Evolutionary conservation across 2,888 invertebrate genomes (phyloP), one percentile per base, ranked within the genome.

Genomic region (Hyalella azteca): DNA sequence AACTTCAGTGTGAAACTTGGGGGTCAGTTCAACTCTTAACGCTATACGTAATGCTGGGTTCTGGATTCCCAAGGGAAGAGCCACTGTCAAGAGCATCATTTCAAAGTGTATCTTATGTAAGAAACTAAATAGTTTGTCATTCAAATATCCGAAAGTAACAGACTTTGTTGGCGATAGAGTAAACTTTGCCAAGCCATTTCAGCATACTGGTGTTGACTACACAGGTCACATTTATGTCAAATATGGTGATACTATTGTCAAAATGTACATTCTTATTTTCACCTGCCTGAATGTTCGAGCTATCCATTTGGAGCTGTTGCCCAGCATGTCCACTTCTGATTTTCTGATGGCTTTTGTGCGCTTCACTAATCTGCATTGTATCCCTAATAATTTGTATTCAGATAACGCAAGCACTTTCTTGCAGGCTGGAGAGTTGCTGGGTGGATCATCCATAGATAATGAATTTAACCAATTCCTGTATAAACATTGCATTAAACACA

Each of bases 51-150:
- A 26, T 36, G 26, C 39, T 1, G 79, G 79, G 7, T 75, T n/a
- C 29, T 79, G 79, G 79, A 48, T 79, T n/a, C 54, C 75, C 2
- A 36, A 29, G 29, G 75, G 49, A 22, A 45, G 79, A 15, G n/a
- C 40, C 1, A 41, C 36, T 15, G 54, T 79, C 3, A 79, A 79
- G 15, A 19, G 22, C 0, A 49, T 79, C 29, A 15, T 75, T 1
- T 75, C 39, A 7, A 48, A 40, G 3, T 79, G 79, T 32, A n/a
- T 75, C 11, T 7, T 75, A 26, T 79, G 79, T 40, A 75, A 49
- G 9, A 73, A 75, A 13, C n/a, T 79, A 11, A 79, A 79, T 36
- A 32, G 13, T 15, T 45, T 76, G 22, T n/a, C 79, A 11, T 79
- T 49, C 73, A 29, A 22, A 5, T 79, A 73, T 40, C 79, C 79